Percentiles rank a stretch among this genome's conserved stretches.
phyloP scores from a whole-genome alignment of 2,888 invertebrate species.

The Dicyrtoma fusca region DNA sequence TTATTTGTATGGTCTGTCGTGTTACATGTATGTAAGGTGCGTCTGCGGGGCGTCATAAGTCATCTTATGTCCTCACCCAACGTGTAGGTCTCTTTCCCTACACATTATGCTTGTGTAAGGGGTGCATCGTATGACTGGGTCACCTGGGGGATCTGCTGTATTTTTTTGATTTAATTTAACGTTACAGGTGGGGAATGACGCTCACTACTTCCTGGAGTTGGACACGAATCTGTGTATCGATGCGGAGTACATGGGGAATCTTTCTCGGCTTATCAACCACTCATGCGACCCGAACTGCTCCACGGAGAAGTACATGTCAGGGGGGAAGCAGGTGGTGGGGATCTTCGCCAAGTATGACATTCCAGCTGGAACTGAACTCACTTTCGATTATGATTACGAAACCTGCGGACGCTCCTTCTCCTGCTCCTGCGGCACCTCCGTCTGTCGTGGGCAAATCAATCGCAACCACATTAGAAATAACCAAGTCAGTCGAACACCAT shows the following conservation, averaged over 20 bases:
- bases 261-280: slow-evolving; percentile 53
- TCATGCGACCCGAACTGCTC: slow-evolving; percentile 53
- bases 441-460: slow-evolving; percentile 48
- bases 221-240: slow-evolving; percentile 46
- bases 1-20: too few species aligned
- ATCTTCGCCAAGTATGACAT: slow-evolving; percentile 48
- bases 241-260: slow-evolving; percentile 52
- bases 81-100: neutral
- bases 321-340: slow-evolving; percentile 48
- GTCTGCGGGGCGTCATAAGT: too few species aligned
- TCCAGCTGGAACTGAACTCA: slow-evolving; percentile 47
- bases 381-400: slow-evolving; percentile 50
- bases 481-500: too few species aligned
- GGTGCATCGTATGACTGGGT: too few species aligned
- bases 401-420: slow-evolving; percentile 36
- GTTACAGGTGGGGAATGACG: slow-evolving; percentile 43
- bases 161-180: too few species aligned
- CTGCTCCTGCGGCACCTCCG: slow-evolving; percentile 48
- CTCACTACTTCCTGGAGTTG: slow-evolving; percentile 51
- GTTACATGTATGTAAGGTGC: neutral
- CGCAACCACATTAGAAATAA: slow-evolving; percentile 12
- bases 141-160: too few species aligned
- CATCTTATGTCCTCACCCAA: too few species aligned
- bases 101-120: too few species aligned
- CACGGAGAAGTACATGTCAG: slow-evolving; percentile 47